Conservation (phyloP, 2,888 invertebrate genomes). For the Heteropelma amictum region DNA sequence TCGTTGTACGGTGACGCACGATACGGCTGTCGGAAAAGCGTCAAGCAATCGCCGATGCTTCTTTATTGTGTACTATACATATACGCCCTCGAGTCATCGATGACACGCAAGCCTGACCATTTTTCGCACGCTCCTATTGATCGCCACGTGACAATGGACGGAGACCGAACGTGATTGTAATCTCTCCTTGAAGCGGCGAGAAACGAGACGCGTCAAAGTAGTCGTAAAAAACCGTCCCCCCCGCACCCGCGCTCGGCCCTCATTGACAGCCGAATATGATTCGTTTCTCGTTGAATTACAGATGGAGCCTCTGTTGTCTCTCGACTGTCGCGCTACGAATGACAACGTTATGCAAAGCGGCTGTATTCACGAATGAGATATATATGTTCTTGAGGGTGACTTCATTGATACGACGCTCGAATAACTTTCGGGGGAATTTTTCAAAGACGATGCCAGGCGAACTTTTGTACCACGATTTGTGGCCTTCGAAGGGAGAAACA, state of each 20-base stretch:
- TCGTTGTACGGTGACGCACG: constrained; percentile 67
- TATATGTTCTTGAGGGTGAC: no score
- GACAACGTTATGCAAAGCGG: background rate
- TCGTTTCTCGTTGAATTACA: background rate
- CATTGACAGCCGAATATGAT: background rate
- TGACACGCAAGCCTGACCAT: constrained; percentile 17
- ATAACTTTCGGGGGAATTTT: no score
- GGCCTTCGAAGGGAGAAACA: no score
- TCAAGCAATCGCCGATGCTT: constrained; percentile 63
- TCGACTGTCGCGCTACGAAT: background rate
- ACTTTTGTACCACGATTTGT: no score
- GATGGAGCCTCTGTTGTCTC: background rate
- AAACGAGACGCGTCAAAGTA: background rate
- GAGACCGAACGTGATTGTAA: background rate
- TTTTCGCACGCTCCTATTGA: background rate
- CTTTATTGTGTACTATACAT: constrained; percentile 5
- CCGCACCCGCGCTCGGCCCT: no score
- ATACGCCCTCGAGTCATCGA: constrained; percentile 21
- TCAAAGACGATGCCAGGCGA: no score
- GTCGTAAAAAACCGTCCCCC: background rate
- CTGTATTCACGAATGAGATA: background rate
- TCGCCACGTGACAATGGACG: background rate
- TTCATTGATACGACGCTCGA: no score
- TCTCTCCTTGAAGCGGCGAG: background rate
- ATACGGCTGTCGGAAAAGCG: constrained; percentile 66